phyloP scores from a whole-genome alignment of 1,140 invertebrate genomes.

The Macrobrachium rosenbergii region DNA sequence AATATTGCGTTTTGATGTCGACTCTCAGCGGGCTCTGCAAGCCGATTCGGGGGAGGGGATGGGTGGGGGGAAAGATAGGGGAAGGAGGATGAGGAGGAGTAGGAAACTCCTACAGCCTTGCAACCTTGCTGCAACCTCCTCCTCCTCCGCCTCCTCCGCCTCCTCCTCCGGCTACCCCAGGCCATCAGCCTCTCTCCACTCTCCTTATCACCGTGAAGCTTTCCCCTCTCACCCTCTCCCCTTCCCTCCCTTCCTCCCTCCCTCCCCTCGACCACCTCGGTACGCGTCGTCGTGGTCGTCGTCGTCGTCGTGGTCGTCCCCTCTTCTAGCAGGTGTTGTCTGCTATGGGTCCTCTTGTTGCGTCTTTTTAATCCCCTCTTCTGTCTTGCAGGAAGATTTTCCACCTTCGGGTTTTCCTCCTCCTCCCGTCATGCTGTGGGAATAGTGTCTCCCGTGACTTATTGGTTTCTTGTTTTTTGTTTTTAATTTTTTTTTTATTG shows the following conservation, averaged over 20 bases:
- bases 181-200: not conserved
- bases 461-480: too few relatives aligned
- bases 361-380: too few relatives aligned
- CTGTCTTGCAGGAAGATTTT: too few relatives aligned
- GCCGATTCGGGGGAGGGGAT: not conserved
- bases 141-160: not conserved
- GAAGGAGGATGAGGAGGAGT: not conserved
- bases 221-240: too few relatives aligned
- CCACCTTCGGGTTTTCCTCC: too few relatives aligned
- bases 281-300: too few relatives aligned
- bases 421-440: too few relatives aligned
- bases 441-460: too few relatives aligned
- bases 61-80: not conserved
- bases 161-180: conserved; percentile 5
- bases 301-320: too few relatives aligned
- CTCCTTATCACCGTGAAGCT: not conserved
- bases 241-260: not conserved
- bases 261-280: not conserved
- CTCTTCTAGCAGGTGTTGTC: too few relatives aligned
- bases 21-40: not conserved
- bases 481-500: too few relatives aligned
- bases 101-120: not conserved
- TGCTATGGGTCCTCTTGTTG: too few relatives aligned
- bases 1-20: conserved; percentile 60
- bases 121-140: not conserved